Percentiles rank a stretch among this genome's conserved stretches.
Evolutionary conservation across 2,888 invertebrate species (phyloP).

Genomic region (Lithophane socia): DNA sequence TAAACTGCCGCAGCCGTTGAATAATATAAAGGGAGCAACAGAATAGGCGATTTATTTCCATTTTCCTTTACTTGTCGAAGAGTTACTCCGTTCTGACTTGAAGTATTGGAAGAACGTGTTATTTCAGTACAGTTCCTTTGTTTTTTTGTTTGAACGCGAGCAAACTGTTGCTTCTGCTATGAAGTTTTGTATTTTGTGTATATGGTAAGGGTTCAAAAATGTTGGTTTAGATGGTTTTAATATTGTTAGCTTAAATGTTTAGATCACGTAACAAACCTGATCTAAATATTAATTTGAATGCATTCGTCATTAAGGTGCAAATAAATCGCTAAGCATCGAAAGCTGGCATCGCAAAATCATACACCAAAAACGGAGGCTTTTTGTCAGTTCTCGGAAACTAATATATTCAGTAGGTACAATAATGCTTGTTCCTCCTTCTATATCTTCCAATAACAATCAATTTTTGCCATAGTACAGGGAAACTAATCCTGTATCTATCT

Average conservation of each 20-base stretch:
- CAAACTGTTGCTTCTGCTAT: conserved; percentile 58
- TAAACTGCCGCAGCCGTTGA: conserved; percentile 65
- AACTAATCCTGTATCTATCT: conserved; percentile 1
- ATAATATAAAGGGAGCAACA: conserved; percentile 68
- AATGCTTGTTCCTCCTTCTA: background rate
- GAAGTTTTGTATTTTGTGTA: conserved; percentile 9
- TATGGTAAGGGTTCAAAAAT: background rate
- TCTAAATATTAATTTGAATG: no score
- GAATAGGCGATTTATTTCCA: conserved; percentile 72
- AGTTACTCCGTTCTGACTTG: conserved; percentile 51
- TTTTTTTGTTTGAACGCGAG: conserved; percentile 41
- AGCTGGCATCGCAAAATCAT: background rate
- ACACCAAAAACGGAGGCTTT: background rate
- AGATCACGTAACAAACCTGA: background rate
- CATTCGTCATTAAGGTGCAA: background rate
- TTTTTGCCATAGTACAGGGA: background rate
- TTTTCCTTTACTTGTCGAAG: conserved; percentile 64
- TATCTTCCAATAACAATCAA: conserved; percentile 8
- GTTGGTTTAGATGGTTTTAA: background rate
- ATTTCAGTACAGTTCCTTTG: conserved; percentile 43
- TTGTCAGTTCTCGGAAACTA: background rate
- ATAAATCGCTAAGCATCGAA: background rate
- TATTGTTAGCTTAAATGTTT: background rate
- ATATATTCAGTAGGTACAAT: conserved; percentile 31
- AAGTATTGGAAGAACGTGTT: conserved; percentile 64